Base-by-base conservation (phyloP, 1,140 invertebrate genomes). In the Heliothis subflexa region DNA sequence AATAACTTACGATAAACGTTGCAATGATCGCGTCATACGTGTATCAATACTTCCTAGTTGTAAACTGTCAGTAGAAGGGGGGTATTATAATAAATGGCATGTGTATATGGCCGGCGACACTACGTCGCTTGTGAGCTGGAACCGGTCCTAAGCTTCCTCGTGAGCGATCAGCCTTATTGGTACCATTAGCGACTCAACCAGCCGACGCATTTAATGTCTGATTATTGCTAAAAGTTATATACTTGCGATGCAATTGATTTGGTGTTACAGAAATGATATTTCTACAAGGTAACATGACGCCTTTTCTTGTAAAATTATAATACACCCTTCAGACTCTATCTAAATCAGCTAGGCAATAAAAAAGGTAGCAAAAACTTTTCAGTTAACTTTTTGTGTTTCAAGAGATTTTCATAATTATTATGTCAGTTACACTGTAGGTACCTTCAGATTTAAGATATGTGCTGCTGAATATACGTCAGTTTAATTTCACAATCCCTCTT, bases 1-100 rank as follows among this genome's bases (percentile, higher is more conserved):
- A 72, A 81, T 73, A 66, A 66, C 55, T 78, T 78, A 74, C 50
- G 74, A 78, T 78, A 80, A 80, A 76, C 76, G 49, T 55, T 81
- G 76, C 71, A 78, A 78, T 83, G 54, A 85, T 87, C 86, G 83
- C 86, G 88, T 89, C 89, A 89, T 80, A 84, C 78, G 57, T 66
- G 80, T 81, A 66, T 47, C 78, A 81, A 83, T 81, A 89, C 84
- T 87, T 85, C 85, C 84, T 86, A 82, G 84, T 85, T 83, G 80
- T 86, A 80, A 79, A 77, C 59, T 84, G 85, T 86, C 81, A 83
- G 80, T 82, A 71, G 80, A 85, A 85, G 85, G 84, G 28, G 83
- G 80, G 80, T 85, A 85, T 88, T 86, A 87, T 88, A 86, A 88
- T 90, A 89, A 89, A 90, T 86, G 85, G 85, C 89, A 86, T 90